Base-by-base conservation (phyloP, 2,113 vertebrate species). In the Hypocryptadius cinnamomeus region DNA sequence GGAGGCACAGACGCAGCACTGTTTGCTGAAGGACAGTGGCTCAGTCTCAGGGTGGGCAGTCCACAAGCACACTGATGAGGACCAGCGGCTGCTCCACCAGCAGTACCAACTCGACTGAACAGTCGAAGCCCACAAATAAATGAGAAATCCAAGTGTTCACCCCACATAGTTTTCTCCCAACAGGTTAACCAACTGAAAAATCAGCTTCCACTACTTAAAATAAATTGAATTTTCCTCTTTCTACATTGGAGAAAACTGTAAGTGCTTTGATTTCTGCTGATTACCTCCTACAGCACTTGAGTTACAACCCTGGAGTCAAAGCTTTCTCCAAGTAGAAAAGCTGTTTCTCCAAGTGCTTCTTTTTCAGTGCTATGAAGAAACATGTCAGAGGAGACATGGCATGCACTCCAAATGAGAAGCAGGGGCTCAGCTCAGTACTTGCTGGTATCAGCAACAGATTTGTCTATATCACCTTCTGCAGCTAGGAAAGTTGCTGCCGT, bases 401-500 rank as follows among this genome's bases (percentile, higher is more conserved):
- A 90, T 78, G 79, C 85, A 56, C 56, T 40, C 80, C 87, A 80
- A 72, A 61, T 51, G 31, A 81, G 79, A 80, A 79, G n/a, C 42
- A 23, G 64, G 85, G 85, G n/a, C 70, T 70, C 19, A 3, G 45
- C 57, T 93, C 93, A 40, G 91, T 93, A 35, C 92, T 92, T 92
- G 92, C 94, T 94, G 92, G 87, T 94, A 94, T 93, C 90, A 96
- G 95, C 94, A 96, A 96, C 93, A 96, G 95, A 96, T 96, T 96
- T 96, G 93, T 95, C 96, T 96, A 95, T 89, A 94, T 93, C 96
- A 94, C 95, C 94, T 97, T 85, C 93, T 77, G 85, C 84, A 76
- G 65, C 94, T 90, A 91, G 90, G 87, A 94, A 94, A 85, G 93
- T 96, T 91, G 54, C 72, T 94, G 85, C 83, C 33, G 80, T 85